Percentiles rank a stretch among this genome's conserved stretches.
Evolutionary conservation across 2,797 vertebrate genomes (phyloP).

Genomic region (Hapalemur alaotrensis): DNA sequence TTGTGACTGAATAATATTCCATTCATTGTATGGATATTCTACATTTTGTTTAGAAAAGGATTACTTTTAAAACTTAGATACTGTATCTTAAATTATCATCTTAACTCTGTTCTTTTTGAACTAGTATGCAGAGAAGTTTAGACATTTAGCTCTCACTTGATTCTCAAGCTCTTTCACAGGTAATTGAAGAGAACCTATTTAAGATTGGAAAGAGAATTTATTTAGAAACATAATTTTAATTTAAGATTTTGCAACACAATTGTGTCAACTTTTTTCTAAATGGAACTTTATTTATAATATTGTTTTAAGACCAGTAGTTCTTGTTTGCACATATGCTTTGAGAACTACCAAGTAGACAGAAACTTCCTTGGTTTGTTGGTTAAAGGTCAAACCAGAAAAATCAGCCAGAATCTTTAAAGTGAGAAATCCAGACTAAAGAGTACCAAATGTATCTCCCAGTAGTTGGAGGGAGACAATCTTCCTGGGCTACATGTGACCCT

Average conservation of each 20-base stretch:
- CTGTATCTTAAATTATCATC: neutral
- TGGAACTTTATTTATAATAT: neutral
- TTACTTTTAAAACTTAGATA: neutral
- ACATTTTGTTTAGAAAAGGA: neutral
- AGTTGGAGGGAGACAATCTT: neutral
- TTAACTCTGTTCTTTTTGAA: neutral
- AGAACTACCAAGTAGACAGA: neutral
- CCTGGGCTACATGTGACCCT: neutral
- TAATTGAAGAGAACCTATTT: neutral
- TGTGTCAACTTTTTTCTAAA: neutral
- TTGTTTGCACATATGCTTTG: neutral
- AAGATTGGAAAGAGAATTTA: conserved; percentile 2
- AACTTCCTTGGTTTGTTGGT: neutral
- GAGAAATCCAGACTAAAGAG: neutral
- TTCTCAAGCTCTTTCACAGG: neutral
- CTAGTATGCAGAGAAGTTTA: neutral
- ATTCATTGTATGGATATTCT: neutral
- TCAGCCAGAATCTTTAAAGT: neutral
- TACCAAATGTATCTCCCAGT: neutral
- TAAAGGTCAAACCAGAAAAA: neutral
- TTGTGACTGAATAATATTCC: neutral
- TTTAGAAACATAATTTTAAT: neutral
- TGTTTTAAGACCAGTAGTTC: conserved; percentile 10
- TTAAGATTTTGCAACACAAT: neutral
- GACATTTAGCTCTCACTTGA: neutral